Percentiles rank a stretch among this genome's conserved stretches.
These are phyloP conservation scores for Teleogryllus occipitalis DNA, from an alignment of 1,140 invertebrate species.

Conservation along the genomic window DNA sequence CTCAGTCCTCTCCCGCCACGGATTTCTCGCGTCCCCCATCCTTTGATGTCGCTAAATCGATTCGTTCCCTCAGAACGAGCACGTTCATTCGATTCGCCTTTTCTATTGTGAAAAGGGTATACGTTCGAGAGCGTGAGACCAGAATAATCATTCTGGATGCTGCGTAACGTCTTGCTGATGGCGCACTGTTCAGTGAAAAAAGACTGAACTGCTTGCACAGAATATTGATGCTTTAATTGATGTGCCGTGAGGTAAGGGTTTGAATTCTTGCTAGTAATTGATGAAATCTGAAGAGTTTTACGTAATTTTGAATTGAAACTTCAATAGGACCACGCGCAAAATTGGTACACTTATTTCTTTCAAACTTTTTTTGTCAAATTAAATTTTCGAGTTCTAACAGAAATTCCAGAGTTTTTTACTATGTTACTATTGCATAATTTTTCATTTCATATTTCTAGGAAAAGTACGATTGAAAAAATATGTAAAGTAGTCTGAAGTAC, in stretches of 20 bases:
- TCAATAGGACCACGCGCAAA: background rate
- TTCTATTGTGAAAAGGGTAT: background rate
- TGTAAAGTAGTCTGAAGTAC: no score
- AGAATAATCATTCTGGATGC: background rate
- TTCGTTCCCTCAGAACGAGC: background rate
- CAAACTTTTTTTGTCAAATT: no score
- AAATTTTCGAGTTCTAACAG: no score
- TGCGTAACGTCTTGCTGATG: background rate
- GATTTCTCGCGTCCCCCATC: background rate
- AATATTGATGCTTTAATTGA: no score
- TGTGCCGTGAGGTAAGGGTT: no score
- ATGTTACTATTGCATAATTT: no score
- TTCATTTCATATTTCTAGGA: no score
- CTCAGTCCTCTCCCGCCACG: background rate
- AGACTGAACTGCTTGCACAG: no score
- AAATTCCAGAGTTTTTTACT: no score
- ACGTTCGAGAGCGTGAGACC: background rate
- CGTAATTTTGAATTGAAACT: background rate
- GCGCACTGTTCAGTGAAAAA: background rate
- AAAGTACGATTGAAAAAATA: no score
- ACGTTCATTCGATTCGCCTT: background rate
- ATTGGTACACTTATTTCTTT: background rate
- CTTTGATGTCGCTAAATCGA: conserved; percentile 4
- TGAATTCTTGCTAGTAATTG: no score
- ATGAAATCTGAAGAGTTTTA: no score